These are phyloP conservation scores for Procavia capensis DNA, from an alignment of 2,113 vertebrate species.

Conservation along the genomic window DNA sequence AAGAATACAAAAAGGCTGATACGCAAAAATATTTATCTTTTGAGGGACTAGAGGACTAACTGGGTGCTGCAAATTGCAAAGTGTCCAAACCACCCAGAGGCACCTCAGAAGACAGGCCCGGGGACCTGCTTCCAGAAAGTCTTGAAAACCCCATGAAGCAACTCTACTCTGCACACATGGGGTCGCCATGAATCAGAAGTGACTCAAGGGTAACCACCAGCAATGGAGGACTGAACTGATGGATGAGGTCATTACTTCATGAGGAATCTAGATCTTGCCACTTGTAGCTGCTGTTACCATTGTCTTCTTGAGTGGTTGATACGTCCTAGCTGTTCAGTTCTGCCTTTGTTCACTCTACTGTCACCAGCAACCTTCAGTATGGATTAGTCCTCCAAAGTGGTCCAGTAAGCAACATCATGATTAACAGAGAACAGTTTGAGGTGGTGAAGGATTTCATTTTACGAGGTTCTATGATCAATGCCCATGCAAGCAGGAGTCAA, in stretches of 20 bases:
- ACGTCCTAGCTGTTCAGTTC: not conserved
- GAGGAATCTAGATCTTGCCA: not conserved
- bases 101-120: too few species aligned
- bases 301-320: not conserved
- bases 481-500: too few species aligned
- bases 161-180: not conserved
- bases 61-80: not conserved
- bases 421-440: too few species aligned
- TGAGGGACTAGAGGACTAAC: not conserved
- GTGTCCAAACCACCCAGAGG: not conserved
- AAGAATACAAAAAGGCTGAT: not conserved
- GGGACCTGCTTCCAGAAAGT: too few species aligned
- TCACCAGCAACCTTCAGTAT: too few species aligned
- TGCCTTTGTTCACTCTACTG: not conserved
- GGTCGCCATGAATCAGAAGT: not conserved
- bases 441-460: too few species aligned
- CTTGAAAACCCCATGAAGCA: too few species aligned
- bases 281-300: not conserved
- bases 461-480: too few species aligned
- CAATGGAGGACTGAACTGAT: not conserved
- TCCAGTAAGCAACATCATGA: too few species aligned
- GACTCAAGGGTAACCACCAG: too few species aligned
- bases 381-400: too few species aligned
- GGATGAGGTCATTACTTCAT: slow-evolving; percentile 20
- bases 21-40: slow-evolving; percentile 37